Base-by-base conservation (phyloP, 2,888 invertebrate species). In the Isoperla grammatica region DNA sequence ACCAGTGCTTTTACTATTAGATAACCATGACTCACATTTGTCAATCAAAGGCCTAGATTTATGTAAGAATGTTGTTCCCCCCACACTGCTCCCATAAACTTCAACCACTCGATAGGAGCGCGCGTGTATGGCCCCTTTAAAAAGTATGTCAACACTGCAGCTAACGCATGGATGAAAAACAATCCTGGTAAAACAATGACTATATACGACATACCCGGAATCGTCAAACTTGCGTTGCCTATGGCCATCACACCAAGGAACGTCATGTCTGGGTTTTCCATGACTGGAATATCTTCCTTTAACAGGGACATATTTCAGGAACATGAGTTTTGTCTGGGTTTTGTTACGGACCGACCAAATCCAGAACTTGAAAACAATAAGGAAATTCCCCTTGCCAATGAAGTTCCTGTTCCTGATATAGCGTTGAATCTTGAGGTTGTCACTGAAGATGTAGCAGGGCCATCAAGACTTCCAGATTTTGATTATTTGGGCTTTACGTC, bases 61-160 rank as follows among this genome's bases (percentile, higher is more conserved):
- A 65, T 71, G 67, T 64, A 71, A 71, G 66, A 68, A 13, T 73
- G 75, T 65, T 71, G 72, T 57, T 69, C 72, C 6, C 73, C 71
- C 56, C 73, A 73, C 75, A n/a, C n/a, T n/a, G n/a, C n/a, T n/a
- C n/a, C n/a, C n/a, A n/a, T n/a, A n/a, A n/a, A n/a, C n/a, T n/a
- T 49, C 75, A 76, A 67, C 74, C 74, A 12, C 66, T 75, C 12
- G 73, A 75, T 65, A 69, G 72, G 11, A 69, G 71, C 23, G 67
- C n/a, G n/a, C n/a, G n/a, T 74, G 2, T 72, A 69, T 65, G 71
- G 71, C 5, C 74, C 73, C 22, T 71, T 75, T 45, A 75, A 75
- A 63, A 67, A 63, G 53, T 66, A 61, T 56, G 61, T 67, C 49
- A 67, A 68, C 50, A 56, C 57, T 39, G 67, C 66, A 39, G 63